Evolutionary conservation across 2,797 vertebrate genomes (phyloP), one percentile per base, ranked within the genome.

Genomic region (Euthynnus affinis): DNA sequence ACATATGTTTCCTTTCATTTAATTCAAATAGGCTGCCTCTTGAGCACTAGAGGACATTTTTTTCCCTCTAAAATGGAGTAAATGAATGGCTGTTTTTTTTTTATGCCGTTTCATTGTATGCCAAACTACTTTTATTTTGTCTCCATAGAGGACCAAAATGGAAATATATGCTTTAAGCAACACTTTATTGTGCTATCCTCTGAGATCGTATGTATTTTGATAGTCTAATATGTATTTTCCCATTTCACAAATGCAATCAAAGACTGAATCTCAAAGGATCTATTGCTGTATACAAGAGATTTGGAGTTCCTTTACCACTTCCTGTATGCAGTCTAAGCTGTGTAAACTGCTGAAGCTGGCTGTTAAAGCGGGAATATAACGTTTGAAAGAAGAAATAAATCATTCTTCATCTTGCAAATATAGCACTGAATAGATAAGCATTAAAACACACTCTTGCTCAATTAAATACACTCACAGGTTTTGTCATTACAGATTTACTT

Each of bases 1-100:
- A 70, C 60, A 73, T 32, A 61, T 55, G 55, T 32, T 65, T 20
- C 29, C 46, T 76, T 83, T 87, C 34, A 62, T 82, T 82, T 52
- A 9, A 67, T 69, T 76, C 3, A 69, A 62, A 75, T 0, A 10
- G 59, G 18, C 15, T 23, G 22, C 44, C 74, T 66, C 58, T 53
- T 8, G 37, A 62, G 65, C 59, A 56, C 62, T 29, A 17, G 10
- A 32, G 20, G 17, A 42, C 6, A 29, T 34, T 25, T 44, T 15
- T 15, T 13, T 40, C 25, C 40, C 44, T n/a, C 53, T 5, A 40
- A 61, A 59, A 40, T 5, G 22, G 13, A 44, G 63, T 46, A 18
- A 67, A 70, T 71, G 58, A 61, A 7, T 37, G 20, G 42, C 15
- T 62, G 44, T 6, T 69, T 48, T 70, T 48, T 70, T 67, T 17